Base-by-base conservation (phyloP, 2,797 vertebrate genomes). In the Rhodeus uyekii region DNA sequence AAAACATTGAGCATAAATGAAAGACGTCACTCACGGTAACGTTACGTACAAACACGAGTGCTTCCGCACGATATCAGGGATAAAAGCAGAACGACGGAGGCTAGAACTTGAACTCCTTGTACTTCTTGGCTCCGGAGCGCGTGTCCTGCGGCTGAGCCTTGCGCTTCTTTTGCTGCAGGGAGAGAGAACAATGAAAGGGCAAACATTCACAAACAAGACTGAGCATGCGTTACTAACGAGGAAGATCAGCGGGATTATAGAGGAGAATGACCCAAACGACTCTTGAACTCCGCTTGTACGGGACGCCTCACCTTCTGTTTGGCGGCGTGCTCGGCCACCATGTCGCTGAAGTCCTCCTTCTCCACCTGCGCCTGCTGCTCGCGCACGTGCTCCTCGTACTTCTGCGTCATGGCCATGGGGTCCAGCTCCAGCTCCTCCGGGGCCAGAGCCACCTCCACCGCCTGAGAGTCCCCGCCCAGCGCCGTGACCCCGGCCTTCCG, bases 271-370 rank as follows among this genome's bases (percentile, higher is more conserved):
- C n/a, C n/a, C n/a, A n/a, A n/a, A n/a, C n/a, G n/a, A n/a, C n/a
- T n/a, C n/a, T n/a, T n/a, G n/a, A n/a, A n/a, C n/a, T n/a, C n/a
- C n/a, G n/a, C n/a, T n/a, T n/a, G n/a, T n/a, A n/a, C n/a, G n/a
- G n/a, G n/a, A n/a, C n/a, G n/a, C n/a, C n/a, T n/a, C 86, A 98
- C 97, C 96, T 98, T 98, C 92, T 98, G 97, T 83, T 98, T 98
- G 88, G 97, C 97, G 0, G 97, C 97, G 2, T 98, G 97, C 73
- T 98, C 97, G 0, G 97, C 97, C 93, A 98, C 97, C 97, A 98
- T 98, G 94, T 98, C 97, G 8, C 97, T 98, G 90, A 98, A 98
- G 89, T 98, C 97, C 88, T 98, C 97, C 83, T 98, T 98, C 93
- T 98, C 96, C 90, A 98, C 97, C 92, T 98, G 97, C 90, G 97